Base-by-base conservation (phyloP, 2,797 vertebrate species). In the Sylvilagus floridanus region DNA sequence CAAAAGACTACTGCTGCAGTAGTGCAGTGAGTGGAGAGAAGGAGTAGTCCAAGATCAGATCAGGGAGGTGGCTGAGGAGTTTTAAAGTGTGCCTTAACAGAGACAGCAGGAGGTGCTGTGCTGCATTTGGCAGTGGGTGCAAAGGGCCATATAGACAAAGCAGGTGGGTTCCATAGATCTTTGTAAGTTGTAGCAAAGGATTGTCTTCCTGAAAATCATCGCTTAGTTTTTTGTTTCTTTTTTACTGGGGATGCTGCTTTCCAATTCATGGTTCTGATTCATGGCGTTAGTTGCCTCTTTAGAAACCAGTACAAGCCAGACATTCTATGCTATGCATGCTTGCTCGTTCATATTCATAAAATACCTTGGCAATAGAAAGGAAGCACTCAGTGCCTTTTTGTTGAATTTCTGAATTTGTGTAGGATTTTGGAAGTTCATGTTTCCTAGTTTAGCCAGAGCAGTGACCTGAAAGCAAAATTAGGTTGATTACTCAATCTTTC, bases 401-500 rank as follows among this genome's bases (percentile, higher is more conserved):
- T 97, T 97, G 95, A 97, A 97, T 96, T 95, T 97, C 95, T 96
- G 73, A 97, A 92, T 97, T 84, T 97, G 92, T 95, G 60, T 94
- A 97, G 94, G 93, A 88, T 97, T 96, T 97, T 92, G 93, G 94
- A 97, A 97, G 97, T 98, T 97, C 94, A 87, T 96, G 94, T 97
- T 98, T 98, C 97, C 97, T 93, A 87, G 57, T 97, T 98, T 97
- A 98, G 97, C 96, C 96, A 96, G 72, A 88, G 32, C 95, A 97
- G 75, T 96, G 96, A 97, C 96, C 95, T 96, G 97, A 98, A 98
- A 98, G 97, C 96, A 97, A 98, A 98, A 97, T 97, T 97, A 95
- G 97, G 97, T 97, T 96, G 97, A 97, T 98, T 98, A 97, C 98
- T 98, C 98, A 98, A 97, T 97, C 83, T 98, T 98, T 98, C 98